These are phyloP conservation scores for Heterodera filipjevi DNA, from an alignment of 2,888 invertebrate genomes.

Conservation along the genomic window DNA sequence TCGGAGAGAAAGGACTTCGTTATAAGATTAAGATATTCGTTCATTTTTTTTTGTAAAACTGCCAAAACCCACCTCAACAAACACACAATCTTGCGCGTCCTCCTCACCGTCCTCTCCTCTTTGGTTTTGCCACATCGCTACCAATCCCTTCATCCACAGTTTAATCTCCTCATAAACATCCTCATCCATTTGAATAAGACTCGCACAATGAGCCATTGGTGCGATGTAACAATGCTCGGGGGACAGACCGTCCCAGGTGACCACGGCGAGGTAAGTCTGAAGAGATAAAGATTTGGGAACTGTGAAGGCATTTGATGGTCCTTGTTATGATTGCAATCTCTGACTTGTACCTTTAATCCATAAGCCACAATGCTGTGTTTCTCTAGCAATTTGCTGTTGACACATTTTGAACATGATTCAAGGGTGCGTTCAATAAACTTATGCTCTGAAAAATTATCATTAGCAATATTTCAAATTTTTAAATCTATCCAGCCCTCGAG, in stretches of 20 bases:
- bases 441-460: slow-evolving; percentile 72
- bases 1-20: too few species aligned
- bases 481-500: too few species aligned
- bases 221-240: slow-evolving; percentile 83
- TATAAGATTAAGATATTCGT: too few species aligned
- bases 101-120: slow-evolving; percentile 25
- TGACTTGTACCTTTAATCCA: slow-evolving; percentile 77
- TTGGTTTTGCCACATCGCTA: slow-evolving; percentile 75
- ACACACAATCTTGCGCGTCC: slow-evolving; percentile 75
- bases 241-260: slow-evolving; percentile 79
- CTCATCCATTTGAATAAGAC: slow-evolving; percentile 85
- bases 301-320: too few species aligned
- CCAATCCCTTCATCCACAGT: slow-evolving; percentile 79
- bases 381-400: slow-evolving; percentile 79
- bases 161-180: slow-evolving; percentile 88
- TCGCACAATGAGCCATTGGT: slow-evolving; percentile 80
- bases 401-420: slow-evolving; percentile 81
- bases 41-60: too few species aligned
- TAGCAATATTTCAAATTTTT: neutral
- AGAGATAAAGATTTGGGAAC: slow-evolving; percentile 31
- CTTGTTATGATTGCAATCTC: too few species aligned
- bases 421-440: slow-evolving; percentile 75
- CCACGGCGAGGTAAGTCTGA: slow-evolving; percentile 79
- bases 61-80: slow-evolving; percentile 79
- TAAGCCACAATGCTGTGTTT: slow-evolving; percentile 84